Conservation (phyloP, 2,113 vertebrate genomes). For the Corythoichthys haematopterus region DNA sequence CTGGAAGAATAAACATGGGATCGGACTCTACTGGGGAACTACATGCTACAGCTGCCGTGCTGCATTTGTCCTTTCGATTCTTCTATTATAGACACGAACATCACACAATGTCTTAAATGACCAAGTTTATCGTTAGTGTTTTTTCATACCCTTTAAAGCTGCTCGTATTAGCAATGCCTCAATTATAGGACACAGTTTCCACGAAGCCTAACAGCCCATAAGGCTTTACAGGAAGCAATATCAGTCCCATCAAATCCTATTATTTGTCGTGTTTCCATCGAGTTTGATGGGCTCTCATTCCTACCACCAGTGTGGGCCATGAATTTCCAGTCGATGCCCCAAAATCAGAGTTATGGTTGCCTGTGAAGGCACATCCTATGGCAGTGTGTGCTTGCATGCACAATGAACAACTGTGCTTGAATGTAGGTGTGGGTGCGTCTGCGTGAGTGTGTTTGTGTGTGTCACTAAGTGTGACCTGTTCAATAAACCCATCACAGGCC, state of each 20-base stretch:
- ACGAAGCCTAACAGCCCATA: constrained; percentile 15
- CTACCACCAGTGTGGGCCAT: constrained; percentile 28
- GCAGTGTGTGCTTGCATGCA: constrained; percentile 19
- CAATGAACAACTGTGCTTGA: constrained; percentile 7
- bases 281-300: constrained; percentile 26
- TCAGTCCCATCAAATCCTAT: constrained; percentile 47
- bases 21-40: constrained; percentile 21
- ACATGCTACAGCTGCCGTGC: background rate
- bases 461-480: constrained; percentile 57
- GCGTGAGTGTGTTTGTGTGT: constrained; percentile 38
- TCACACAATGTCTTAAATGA: constrained; percentile 6
- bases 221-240: constrained; percentile 30
- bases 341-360: constrained; percentile 64
- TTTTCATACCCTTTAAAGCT: background rate
- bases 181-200: constrained; percentile 24
- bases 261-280: constrained; percentile 30
- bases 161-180: constrained; percentile 8
- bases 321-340: constrained; percentile 43
- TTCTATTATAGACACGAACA: constrained; percentile 12
- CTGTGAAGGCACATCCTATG: constrained; percentile 42
- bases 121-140: background rate
- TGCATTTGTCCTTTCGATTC: constrained; percentile 10
- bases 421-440: constrained; percentile 35
- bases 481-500: constrained; percentile 70
- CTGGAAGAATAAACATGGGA: constrained; percentile 20